A percentile compares a stretch with the other conserved stretches of the same genome.
Conservation (phyloP, 64 coral and sea anemone genomes). For the Anthopleura sola region DNA sequence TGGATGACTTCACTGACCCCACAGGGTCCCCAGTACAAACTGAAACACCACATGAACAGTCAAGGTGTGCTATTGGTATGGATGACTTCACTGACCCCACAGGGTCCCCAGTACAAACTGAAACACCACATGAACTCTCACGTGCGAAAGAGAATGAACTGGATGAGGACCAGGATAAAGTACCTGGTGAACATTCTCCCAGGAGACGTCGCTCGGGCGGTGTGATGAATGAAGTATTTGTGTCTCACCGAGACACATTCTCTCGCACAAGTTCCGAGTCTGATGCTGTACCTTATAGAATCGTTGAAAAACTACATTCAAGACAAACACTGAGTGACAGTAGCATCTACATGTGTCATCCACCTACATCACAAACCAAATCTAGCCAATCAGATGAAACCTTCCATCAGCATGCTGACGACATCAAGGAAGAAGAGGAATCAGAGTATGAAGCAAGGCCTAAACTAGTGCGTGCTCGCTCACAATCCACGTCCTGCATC, state of each 20-base stretch:
- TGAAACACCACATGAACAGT: neutral
- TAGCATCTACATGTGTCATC: neutral
- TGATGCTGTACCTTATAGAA: neutral
- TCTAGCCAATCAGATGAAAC: neutral
- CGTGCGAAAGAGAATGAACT: neutral
- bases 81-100: slow-evolving; percentile 35
- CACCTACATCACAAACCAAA: neutral
- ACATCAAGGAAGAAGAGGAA: neutral
- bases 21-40: neutral
- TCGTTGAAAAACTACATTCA: neutral
- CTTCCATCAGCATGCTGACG: neutral
- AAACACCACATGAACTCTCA: neutral
- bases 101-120: neutral
- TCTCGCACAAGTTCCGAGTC: slow-evolving; percentile 12
- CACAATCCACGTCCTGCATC: slow-evolving; percentile 6
- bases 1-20: slow-evolving; percentile 37
- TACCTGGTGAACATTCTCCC: neutral
- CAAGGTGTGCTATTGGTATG: slow-evolving; percentile 50
- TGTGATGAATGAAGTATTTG: neutral
- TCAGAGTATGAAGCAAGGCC: neutral
- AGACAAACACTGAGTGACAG: neutral
- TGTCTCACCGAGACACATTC: neutral
- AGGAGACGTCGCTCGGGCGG: neutral
- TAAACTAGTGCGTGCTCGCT: neutral
- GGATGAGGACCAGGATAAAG: neutral